Evolutionary conservation across 2,113 vertebrate genomes (phyloP).

Genomic region (Silurus glanis): DNA sequence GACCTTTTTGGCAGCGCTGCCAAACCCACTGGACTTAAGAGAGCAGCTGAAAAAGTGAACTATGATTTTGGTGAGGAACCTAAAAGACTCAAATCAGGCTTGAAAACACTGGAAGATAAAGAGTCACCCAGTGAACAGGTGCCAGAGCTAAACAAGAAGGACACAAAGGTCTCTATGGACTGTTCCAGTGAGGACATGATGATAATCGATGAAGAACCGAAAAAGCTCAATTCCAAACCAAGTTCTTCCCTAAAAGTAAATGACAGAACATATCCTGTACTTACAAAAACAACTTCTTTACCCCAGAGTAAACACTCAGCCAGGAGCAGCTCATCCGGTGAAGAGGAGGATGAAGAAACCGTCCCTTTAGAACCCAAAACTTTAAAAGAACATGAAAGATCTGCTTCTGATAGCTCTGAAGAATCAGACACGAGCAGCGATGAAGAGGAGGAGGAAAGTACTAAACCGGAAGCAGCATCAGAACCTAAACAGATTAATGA

Average conservation of each 20-base stretch:
- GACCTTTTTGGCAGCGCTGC: conserved; percentile 56
- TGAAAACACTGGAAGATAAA: background rate
- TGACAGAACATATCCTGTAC: background rate
- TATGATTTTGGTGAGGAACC: background rate
- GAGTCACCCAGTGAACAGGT: background rate
- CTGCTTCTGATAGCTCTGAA: conserved; percentile 36
- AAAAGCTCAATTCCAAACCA: background rate
- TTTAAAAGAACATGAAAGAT: background rate
- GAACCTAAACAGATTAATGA: conserved; percentile 6
- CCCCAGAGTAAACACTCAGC: conserved; percentile 2
- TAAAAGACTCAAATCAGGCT: background rate
- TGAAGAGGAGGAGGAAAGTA: conserved; percentile 56
- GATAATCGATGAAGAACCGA: conserved; percentile 38
- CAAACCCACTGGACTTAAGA: conserved; percentile 26
- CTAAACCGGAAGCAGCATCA: too few species aligned
- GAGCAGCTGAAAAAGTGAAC: background rate
- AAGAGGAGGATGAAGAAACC: background rate
- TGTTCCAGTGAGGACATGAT: conserved; percentile 17
- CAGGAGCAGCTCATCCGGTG: conserved; percentile 10
- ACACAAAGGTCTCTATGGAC: background rate
- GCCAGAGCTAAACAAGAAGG: background rate
- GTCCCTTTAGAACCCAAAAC: background rate
- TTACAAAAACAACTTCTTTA: background rate
- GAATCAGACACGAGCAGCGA: conserved; percentile 49
- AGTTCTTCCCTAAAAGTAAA: background rate